Evolutionary conservation across 2,113 vertebrate genomes (phyloP), one percentile per base, ranked within the genome.

Genomic region (Paralichthys olivaceus): DNA sequence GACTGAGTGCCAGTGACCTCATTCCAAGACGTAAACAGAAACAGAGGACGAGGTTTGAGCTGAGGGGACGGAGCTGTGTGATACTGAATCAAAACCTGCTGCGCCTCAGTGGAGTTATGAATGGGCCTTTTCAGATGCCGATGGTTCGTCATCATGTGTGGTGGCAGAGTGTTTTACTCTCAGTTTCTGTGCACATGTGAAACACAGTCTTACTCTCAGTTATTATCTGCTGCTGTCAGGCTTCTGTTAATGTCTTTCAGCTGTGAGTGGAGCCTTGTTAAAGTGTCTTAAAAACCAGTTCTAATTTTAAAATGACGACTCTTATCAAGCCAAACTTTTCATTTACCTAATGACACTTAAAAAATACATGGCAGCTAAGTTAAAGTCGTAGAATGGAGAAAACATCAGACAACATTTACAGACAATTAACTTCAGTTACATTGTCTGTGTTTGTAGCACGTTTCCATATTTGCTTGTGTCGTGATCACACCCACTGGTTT

Each of bases 51-150:
- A 19, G 23, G 68, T 54, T 20, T 23, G 45, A 54, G 37, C 23
- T 2, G 8, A 29, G 45, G 49, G 32, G 71, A 67, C 68, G 26
- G 51, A 72, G 51, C 60, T 34, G 66, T 63, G 56, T 11, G 71
- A 73, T 61, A 40, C 61, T 57, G 69, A 84, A 87, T 76, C 25
- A 72, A 61, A 79, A 75, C 70, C 80, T 40, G 77, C 78, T 83
- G 83, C 20, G 37, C 56, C 22, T 13, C 20, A 40, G 55, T 8
- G 17, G 45, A 59, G 66, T 32, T 20, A 0, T 76, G 61, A 83
- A 72, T 26, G 34, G 61, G 22, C 40, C 69, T 72, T 74, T 72
- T 77, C 45, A 77, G 20, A 26, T 7, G 68, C 53, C 40, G 63
- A 3, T 20, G 43, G 23, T 51, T 60, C 59, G 71, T 66, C 66